Percentiles rank a stretch among this genome's conserved stretches.
Evolutionary conservation across 2,888 invertebrate species (phyloP).

Genomic region (Creontiades dilutus): DNA sequence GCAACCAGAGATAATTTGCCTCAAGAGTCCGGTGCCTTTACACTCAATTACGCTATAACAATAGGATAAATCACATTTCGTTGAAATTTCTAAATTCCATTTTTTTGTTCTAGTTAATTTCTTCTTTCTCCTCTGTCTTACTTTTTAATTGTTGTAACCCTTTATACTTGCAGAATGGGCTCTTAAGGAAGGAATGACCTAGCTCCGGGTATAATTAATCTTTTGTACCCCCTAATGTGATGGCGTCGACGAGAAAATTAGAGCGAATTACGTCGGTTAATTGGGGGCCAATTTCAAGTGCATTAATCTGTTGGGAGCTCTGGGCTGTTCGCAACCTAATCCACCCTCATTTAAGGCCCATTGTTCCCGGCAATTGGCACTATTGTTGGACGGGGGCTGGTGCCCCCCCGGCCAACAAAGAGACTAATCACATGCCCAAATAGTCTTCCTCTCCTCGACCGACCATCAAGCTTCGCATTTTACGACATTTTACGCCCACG

Average conservation of each 20-base stretch:
- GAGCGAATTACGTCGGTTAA: conserved; percentile 80
- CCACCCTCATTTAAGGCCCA: conserved; percentile 76
- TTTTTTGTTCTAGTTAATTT: not conserved
- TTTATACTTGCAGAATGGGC: conserved; percentile 65
- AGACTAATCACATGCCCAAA: conserved; percentile 75
- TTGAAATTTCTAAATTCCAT: conserved; percentile 60
- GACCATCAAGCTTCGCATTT: conserved; percentile 75
- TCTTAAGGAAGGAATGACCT: conserved; percentile 59
- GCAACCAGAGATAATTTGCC: too few species aligned
- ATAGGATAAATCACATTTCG: conserved; percentile 73
- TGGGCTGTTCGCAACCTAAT: conserved; percentile 67
- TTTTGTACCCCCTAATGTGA: conserved; percentile 69
- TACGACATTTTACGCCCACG: conserved; percentile 69
- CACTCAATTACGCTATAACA: conserved; percentile 36
- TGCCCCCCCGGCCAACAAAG: conserved; percentile 72
- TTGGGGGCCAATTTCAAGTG: conserved; percentile 81
- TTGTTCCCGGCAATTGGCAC: conserved; percentile 78
- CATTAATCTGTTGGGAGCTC: conserved; percentile 77
- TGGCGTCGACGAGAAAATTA: conserved; percentile 70
- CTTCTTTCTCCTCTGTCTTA: not conserved
- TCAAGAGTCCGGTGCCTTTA: too few species aligned
- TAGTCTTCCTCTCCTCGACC: conserved; percentile 72
- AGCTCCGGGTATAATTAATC: conserved; percentile 70
- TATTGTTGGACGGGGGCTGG: conserved; percentile 78
- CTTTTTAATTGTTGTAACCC: conserved; percentile 44